Conservation (phyloP, 2,113 vertebrate genomes). For the Lathamus discolor region DNA sequence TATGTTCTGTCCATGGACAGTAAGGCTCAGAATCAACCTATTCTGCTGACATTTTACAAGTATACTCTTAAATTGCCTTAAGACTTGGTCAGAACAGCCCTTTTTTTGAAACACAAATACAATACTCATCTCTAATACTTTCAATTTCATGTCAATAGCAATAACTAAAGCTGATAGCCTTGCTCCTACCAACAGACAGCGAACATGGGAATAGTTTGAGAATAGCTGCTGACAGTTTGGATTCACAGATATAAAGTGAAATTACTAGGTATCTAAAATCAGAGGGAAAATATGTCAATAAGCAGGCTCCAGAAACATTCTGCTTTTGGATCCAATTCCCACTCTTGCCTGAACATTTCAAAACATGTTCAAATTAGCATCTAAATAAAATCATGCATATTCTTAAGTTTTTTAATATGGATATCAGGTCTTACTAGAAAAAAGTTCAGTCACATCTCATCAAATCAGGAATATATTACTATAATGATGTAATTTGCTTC, state of each 20-base stretch:
- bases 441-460: background rate
- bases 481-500: background rate
- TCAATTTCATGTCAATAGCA: background rate
- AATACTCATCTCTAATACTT: background rate
- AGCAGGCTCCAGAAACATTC: background rate
- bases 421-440: constrained; percentile 22
- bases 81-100: background rate
- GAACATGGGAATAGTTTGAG: background rate
- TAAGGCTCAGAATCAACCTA: background rate
- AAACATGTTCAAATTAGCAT: background rate
- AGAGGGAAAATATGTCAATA: background rate
- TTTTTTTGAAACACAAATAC: background rate
- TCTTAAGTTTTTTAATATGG: background rate
- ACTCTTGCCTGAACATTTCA: background rate
- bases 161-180: background rate
- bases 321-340: background rate
- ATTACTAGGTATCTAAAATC: background rate
- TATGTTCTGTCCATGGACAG: background rate
- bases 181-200: background rate
- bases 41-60: background rate
- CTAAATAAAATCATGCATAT: constrained; percentile 21
- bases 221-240: background rate
- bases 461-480: constrained; percentile 30
- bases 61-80: background rate
- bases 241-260: background rate